These are phyloP conservation scores for Eupeodes luniger DNA, from an alignment of 2,888 invertebrate species.

Conservation along the genomic window DNA sequence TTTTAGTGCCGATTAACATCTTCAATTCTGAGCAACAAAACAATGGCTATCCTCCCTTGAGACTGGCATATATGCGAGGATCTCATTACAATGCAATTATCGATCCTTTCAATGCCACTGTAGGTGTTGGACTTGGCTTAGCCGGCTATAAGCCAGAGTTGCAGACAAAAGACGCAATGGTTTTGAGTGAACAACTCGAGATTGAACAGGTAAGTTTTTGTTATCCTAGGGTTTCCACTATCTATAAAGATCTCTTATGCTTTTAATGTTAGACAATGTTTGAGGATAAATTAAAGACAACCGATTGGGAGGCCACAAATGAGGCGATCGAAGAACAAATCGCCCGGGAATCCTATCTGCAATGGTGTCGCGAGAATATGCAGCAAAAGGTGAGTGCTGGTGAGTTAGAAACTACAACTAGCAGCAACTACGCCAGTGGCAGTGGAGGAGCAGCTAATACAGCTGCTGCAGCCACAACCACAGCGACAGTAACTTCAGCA, in stretches of 20 bases:
- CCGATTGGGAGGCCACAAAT: slow-evolving; percentile 96
- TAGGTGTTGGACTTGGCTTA: slow-evolving; percentile 93
- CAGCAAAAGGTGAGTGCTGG: slow-evolving; percentile 83
- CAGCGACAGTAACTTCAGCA: slow-evolving; percentile 80
- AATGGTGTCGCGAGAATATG: slow-evolving; percentile 90
- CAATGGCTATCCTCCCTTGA: slow-evolving; percentile 91
- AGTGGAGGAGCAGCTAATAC: slow-evolving; percentile 46
- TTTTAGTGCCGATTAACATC: slow-evolving; percentile 92
- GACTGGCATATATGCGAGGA: slow-evolving; percentile 93
- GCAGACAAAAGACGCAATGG: slow-evolving; percentile 90
- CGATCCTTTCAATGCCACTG: slow-evolving; percentile 91
- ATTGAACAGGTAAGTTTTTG: slow-evolving; percentile 88
- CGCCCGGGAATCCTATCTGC: slow-evolving; percentile 92
- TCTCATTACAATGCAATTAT: slow-evolving; percentile 95
- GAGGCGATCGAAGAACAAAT: slow-evolving; percentile 95
- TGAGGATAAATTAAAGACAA: slow-evolving; percentile 94
- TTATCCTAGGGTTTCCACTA: too few relatives aligned
- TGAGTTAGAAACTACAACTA: slow-evolving; percentile 60
- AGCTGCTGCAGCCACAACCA: slow-evolving; percentile 63
- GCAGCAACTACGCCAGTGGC: slow-evolving; percentile 68
- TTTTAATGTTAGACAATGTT: slow-evolving; percentile 89
- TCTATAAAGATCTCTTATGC: neutral
- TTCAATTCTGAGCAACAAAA: slow-evolving; percentile 90
- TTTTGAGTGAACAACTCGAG: slow-evolving; percentile 91
- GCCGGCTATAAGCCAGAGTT: slow-evolving; percentile 91